Conservation (phyloP, 2,113 vertebrate genomes). For the Rhinoptilus africanus region DNA sequence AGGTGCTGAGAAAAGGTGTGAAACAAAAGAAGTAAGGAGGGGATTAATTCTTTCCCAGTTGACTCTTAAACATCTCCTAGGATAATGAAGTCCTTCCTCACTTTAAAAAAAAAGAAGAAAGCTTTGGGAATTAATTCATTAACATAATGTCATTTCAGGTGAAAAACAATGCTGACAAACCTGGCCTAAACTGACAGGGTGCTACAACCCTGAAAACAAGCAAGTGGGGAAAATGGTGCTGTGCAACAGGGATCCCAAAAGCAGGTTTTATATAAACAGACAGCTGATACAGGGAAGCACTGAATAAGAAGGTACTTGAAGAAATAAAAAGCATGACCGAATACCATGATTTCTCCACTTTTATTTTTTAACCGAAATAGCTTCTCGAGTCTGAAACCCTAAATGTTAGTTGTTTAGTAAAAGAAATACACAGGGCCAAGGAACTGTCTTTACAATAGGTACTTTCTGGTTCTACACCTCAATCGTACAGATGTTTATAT, state of each 20-base stretch:
- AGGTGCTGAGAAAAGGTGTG: neutral
- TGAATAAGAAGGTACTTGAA: neutral
- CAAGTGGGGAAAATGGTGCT: rapidly evolving
- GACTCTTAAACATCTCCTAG: neutral
- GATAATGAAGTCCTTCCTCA: neutral
- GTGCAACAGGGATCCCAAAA: neutral
- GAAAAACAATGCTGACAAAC: neutral
- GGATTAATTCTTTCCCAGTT: neutral
- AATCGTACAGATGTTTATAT: neutral
- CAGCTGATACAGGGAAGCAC: neutral
- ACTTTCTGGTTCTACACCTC: neutral
- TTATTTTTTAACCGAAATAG: neutral
- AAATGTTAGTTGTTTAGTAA: neutral
- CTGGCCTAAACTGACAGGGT: neutral
- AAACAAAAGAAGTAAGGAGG: neutral
- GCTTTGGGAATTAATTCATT: neutral
- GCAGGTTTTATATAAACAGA: neutral
- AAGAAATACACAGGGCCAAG: neutral
- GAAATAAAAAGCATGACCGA: neutral
- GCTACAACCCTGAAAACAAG: neutral
- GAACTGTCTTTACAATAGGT: neutral
- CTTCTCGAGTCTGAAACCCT: neutral
- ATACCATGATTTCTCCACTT: neutral
- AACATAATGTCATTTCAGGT: neutral
- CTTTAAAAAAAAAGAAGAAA: neutral